Conservation (phyloP, 2,113 vertebrate species). For the Pungitius pungitius region DNA sequence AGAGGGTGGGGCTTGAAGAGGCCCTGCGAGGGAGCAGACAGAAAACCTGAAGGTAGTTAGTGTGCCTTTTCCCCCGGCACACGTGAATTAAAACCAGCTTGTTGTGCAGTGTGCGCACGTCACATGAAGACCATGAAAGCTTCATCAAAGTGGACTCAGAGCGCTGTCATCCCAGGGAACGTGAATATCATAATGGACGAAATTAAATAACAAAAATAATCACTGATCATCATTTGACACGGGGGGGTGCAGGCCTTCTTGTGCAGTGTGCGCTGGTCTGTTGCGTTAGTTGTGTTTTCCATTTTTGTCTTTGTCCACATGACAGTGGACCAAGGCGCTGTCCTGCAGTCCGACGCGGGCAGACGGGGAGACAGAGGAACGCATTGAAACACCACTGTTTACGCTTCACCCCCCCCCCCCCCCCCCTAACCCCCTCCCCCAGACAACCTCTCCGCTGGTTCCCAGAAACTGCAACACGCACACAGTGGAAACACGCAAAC, state of each 20-base stretch:
- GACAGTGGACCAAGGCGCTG: conserved; percentile 17
- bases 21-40: conserved; percentile 79
- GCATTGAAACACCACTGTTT: conserved; percentile 47
- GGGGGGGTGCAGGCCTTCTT: neutral
- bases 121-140: conserved; percentile 25
- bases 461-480: conserved; percentile 39
- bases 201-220: neutral
- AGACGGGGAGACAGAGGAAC: conserved; percentile 44
- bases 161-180: neutral
- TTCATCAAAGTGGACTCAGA: conserved; percentile 22
- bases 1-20: conserved; percentile 74
- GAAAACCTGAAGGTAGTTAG: conserved; percentile 76
- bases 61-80: conserved; percentile 68
- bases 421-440: conserved; percentile 23
- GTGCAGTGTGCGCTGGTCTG: neutral
- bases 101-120: conserved; percentile 24
- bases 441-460: conserved; percentile 41
- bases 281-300: conserved; percentile 16
- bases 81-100: conserved; percentile 40
- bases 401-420: conserved; percentile 19
- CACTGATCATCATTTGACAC: no score
- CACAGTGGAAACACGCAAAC: conserved; percentile 1
- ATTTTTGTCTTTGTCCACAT: conserved; percentile 17
- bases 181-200: conserved; percentile 5
- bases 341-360: conserved; percentile 16